phyloP scores from a whole-genome alignment of 2,113 vertebrate genomes.

The Malurus melanocephalus region DNA sequence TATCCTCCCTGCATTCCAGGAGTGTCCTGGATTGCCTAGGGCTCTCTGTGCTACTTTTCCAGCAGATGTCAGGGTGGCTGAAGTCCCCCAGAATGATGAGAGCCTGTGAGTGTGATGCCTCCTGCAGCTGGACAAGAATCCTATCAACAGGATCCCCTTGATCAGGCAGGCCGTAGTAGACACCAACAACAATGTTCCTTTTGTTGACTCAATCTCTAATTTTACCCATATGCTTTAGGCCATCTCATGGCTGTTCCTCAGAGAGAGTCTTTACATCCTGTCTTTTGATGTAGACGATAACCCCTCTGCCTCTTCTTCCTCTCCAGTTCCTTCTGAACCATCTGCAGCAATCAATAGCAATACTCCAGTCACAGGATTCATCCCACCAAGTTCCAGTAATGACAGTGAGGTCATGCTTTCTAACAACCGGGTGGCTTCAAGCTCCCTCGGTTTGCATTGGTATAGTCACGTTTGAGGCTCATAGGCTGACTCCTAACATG shows the following conservation, averaged over 20 bases:
- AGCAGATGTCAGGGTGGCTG: not conserved
- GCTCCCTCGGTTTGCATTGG: too few relatives aligned
- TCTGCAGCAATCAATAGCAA: not conserved
- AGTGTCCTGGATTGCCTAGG: not conserved
- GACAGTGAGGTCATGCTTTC: not conserved
- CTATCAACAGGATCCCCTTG: not conserved
- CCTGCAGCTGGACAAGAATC: not conserved
- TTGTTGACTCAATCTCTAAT: not conserved
- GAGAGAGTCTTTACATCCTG: not conserved
- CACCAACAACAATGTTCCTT: not conserved
- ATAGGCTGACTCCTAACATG: fast-evolving
- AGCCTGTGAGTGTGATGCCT: not conserved
- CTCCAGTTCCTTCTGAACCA: not conserved
- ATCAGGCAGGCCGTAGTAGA: not conserved
- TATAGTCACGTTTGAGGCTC: not conserved
- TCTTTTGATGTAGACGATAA: not conserved
- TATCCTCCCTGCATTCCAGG: not conserved
- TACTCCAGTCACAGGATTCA: not conserved
- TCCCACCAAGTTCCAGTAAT: not conserved
- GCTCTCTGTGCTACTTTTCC: not conserved
- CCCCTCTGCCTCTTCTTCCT: not conserved
- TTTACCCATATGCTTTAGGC: not conserved
- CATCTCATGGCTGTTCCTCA: not conserved
- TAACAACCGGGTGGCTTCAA: not conserved
- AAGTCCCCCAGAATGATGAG: not conserved